Conservation (phyloP, 2,888 invertebrate species). For the Heliconius hortense region DNA sequence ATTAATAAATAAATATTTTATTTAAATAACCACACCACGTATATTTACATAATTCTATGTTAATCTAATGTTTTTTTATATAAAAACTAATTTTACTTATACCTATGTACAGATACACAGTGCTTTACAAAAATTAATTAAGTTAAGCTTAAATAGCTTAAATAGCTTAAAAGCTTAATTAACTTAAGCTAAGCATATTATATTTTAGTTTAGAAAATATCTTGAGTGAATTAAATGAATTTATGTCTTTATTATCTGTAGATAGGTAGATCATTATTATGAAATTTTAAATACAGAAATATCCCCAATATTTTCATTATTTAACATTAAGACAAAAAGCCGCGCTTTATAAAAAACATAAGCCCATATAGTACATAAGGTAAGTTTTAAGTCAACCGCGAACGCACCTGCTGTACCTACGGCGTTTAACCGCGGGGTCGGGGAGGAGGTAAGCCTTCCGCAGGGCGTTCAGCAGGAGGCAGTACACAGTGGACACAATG, state of each 20-base stretch:
- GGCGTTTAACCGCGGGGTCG: constrained; percentile 52
- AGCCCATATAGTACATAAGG: neutral
- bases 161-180: too few species aligned
- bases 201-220: too few species aligned
- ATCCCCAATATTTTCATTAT: neutral
- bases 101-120: neutral
- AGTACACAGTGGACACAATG: constrained; percentile 62
- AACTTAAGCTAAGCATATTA: too few species aligned
- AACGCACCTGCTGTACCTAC: constrained; percentile 62
- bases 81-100: neutral
- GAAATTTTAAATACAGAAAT: neutral
- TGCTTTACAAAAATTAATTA: too few species aligned
- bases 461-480: constrained; percentile 55
- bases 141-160: too few species aligned
- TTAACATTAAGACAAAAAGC: neutral
- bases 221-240: too few species aligned
- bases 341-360: neutral
- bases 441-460: constrained; percentile 50
- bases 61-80: neutral
- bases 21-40: neutral
- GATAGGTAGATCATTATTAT: neutral
- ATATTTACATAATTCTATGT: neutral
- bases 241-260: neutral
- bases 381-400: neutral
- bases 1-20: neutral